Conservation (phyloP, 2,113 vertebrate species). For the Odobenus rosmarus region DNA sequence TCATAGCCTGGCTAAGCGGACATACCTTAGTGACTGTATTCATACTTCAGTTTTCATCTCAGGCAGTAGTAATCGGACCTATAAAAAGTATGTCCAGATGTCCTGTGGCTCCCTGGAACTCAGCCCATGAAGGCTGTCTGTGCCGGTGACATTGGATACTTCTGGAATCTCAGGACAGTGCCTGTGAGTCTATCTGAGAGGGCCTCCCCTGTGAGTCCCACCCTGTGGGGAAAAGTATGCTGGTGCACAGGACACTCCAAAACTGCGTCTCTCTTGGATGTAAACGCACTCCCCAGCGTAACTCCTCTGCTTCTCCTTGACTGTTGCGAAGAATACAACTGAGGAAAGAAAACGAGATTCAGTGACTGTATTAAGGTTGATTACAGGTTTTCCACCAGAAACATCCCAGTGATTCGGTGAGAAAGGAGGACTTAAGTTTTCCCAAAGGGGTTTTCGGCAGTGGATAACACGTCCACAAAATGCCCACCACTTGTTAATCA, state of each 20-base stretch:
- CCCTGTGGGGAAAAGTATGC: not conserved
- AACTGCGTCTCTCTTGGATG: not conserved
- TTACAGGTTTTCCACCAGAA: not conserved
- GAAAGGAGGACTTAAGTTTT: not conserved
- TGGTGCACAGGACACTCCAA: not conserved
- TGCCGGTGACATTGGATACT: not conserved
- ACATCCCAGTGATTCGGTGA: not conserved
- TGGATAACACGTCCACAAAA: not conserved
- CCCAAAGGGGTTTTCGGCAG: not conserved
- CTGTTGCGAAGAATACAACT: not conserved
- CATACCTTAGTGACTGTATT: not conserved
- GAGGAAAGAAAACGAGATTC: not conserved
- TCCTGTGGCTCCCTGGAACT: not conserved
- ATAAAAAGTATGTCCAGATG: not conserved
- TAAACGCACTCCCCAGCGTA: not conserved
- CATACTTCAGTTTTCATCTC: not conserved
- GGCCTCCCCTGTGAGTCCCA: not conserved
- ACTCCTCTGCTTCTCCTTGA: not conserved
- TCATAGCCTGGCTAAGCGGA: not conserved
- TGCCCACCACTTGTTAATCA: not conserved
- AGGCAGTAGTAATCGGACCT: not conserved
- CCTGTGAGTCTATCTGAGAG: not conserved
- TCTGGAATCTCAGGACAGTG: not conserved
- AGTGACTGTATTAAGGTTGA: not conserved
- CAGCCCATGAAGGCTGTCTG: not conserved